Evolutionary conservation across 2,797 vertebrate species (phyloP), one percentile per base, ranked within the genome.

Genomic region (Aselliscus stoliczkanus): DNA sequence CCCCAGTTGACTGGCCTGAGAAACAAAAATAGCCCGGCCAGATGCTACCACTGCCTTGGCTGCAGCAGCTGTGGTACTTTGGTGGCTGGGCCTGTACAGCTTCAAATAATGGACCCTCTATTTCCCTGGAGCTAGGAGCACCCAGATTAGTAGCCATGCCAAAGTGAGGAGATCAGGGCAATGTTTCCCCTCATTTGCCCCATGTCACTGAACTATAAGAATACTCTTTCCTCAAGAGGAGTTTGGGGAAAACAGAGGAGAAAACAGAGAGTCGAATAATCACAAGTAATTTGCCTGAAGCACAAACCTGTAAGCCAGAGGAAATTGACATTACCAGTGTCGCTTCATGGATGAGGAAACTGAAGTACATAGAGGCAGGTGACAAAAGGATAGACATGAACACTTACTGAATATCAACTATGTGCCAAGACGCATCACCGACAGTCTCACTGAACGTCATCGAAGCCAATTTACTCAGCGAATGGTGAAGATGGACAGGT

Each of bases 331-430:
- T 52, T 91, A 72, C 29, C 11, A 11, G 39, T 27, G 37, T 20
- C 34, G 88, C 25, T 77, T 86, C 7, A 79, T 25, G 65, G 65
- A 76, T 90, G 10, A 90, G 58, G 86, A 96, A 94, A 82, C 12
- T 82, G 34, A 94, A 93, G 75, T 77, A 81, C 39, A 84, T 1
- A 96, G 64, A 82, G 3, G 4, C 31, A 94, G 79, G 9, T 80
- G 65, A 97, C 60, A 90, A 67, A 87, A 89, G 37, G 52, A 94
- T 84, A 23, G 62, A 94, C 92, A 90, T 73, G 20, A 96, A 91
- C 75, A 84, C n/a, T 83, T 91, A 86, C 27, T 94, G 56, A 67
- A 92, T 90, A 84, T 54, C 87, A 93, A 76, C 64, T 76, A 44
- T 73, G 37, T 34, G 21, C 56, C 73, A 85, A 77, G 67, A 7